A percentile compares a stretch with the other conserved stretches of the same genome.
phyloP scores from a whole-genome alignment of 53 echinoderm and acorn worm species.

The Apostichopus leukothele region DNA sequence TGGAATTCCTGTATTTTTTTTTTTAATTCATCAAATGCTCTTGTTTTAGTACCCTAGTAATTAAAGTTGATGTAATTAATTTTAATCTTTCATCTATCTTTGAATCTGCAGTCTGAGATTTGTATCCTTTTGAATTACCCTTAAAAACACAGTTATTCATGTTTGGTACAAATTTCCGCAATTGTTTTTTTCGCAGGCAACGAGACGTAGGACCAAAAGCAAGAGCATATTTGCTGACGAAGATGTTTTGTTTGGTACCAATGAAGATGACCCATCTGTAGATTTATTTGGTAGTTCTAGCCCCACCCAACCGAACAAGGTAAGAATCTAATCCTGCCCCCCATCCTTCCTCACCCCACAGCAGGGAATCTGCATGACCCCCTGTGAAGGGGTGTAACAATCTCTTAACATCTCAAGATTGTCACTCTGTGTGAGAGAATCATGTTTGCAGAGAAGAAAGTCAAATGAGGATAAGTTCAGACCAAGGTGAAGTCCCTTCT shows the following conservation, averaged over 20 bases:
- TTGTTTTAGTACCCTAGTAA: too few relatives aligned
- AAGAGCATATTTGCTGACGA: slow-evolving; percentile 96
- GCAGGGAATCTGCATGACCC: not conserved
- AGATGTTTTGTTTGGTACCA: slow-evolving; percentile 79
- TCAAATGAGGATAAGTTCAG: too few relatives aligned
- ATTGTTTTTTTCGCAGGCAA: slow-evolving; percentile 36
- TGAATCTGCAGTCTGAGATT: too few relatives aligned
- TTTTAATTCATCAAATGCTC: too few relatives aligned
- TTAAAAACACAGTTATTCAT: too few relatives aligned
- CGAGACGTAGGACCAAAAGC: slow-evolving; percentile 78
- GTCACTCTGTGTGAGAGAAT: slow-evolving; percentile 28
- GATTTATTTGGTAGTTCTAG: slow-evolving; percentile 77
- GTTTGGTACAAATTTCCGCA: too few relatives aligned
- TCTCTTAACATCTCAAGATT: slow-evolving; percentile 1
- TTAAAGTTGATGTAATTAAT: too few relatives aligned
- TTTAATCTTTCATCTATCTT: too few relatives aligned
- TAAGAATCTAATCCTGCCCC: not conserved
- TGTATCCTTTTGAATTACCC: too few relatives aligned
- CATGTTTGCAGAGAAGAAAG: too few relatives aligned
- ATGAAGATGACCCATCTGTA: slow-evolving; percentile 82
- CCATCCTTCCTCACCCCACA: not conserved
- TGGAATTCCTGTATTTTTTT: too few relatives aligned
- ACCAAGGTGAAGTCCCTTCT: too few relatives aligned
- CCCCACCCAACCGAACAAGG: slow-evolving; percentile 47
- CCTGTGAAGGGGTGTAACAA: not conserved